These are phyloP conservation scores for Macaca mulatta DNA, from an alignment of 2,113 vertebrate genomes.

Conservation along the genomic window DNA sequence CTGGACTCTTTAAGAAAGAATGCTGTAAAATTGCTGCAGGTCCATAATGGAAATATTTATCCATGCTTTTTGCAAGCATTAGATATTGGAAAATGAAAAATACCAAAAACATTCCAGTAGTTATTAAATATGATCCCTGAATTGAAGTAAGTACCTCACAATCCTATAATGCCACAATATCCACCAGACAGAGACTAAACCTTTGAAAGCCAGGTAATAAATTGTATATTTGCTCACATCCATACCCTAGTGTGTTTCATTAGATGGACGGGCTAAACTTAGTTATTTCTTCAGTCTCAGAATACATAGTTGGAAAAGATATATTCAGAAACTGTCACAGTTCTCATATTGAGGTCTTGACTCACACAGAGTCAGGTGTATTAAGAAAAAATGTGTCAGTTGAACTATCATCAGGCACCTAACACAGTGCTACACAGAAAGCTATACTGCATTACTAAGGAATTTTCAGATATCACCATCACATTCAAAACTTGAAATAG, in stretches of 20 bases:
- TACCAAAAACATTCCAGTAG: neutral
- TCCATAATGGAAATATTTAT: neutral
- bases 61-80: neutral
- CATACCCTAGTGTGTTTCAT: neutral
- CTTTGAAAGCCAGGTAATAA: neutral
- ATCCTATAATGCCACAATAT: neutral
- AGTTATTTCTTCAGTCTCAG: neutral
- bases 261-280: neutral
- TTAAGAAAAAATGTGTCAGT: neutral
- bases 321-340: neutral
- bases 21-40: neutral
- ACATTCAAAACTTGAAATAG: neutral
- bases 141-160: neutral
- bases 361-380: neutral
- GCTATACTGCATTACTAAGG: neutral
- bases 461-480: neutral
- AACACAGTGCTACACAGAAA: neutral
- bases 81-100: neutral
- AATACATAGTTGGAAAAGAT: neutral
- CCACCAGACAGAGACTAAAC: neutral
- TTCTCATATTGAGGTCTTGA: neutral
- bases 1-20: neutral
- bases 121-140: neutral
- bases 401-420: neutral
- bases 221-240: neutral